Percentiles rank a stretch among this genome's conserved stretches.
phyloP scores from a whole-genome alignment of 1,140 invertebrate genomes.

The Camponotus floridanus region DNA sequence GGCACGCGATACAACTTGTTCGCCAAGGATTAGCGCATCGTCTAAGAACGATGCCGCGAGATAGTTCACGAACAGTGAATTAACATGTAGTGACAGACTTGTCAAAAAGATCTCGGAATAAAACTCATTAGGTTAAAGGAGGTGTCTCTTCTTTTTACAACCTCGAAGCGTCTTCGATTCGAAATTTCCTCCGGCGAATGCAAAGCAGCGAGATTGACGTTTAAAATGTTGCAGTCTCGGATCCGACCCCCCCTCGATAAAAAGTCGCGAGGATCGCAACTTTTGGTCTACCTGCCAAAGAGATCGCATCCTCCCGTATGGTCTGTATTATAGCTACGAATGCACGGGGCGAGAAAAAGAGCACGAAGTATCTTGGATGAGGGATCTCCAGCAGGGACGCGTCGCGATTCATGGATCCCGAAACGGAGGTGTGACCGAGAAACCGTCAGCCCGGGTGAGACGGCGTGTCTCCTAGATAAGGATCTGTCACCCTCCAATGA shows the following conservation, averaged over 20 bases:
- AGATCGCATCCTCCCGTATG: slow-evolving; percentile 14
- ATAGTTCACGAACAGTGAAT: slow-evolving; percentile 11
- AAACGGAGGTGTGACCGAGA: slow-evolving; percentile 71
- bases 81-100: slow-evolving; percentile 53
- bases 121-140: slow-evolving; percentile 23
- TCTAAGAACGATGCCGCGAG: neutral
- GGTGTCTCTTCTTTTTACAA: neutral
- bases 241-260: neutral
- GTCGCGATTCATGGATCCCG: slow-evolving; percentile 55
- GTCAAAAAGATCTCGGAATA: slow-evolving; percentile 33
- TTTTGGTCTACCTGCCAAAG: slow-evolving; percentile 51
- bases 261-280: slow-evolving; percentile 8
- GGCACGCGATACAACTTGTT: slow-evolving; percentile 15
- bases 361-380: slow-evolving; percentile 12
- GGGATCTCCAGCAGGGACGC: neutral
- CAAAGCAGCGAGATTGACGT: slow-evolving; percentile 39
- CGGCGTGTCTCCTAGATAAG: slow-evolving; percentile 83
- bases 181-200: slow-evolving; percentile 11
- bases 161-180: slow-evolving; percentile 35
- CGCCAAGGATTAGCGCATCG: slow-evolving; percentile 16
- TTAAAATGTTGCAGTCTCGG: slow-evolving; percentile 16
- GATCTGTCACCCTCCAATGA: slow-evolving; percentile 80
- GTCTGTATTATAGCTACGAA: neutral
- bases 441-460: slow-evolving; percentile 75
- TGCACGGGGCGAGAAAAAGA: neutral